Base-by-base conservation (phyloP, 1,140 invertebrate genomes). In the Gryllus bimaculatus region DNA sequence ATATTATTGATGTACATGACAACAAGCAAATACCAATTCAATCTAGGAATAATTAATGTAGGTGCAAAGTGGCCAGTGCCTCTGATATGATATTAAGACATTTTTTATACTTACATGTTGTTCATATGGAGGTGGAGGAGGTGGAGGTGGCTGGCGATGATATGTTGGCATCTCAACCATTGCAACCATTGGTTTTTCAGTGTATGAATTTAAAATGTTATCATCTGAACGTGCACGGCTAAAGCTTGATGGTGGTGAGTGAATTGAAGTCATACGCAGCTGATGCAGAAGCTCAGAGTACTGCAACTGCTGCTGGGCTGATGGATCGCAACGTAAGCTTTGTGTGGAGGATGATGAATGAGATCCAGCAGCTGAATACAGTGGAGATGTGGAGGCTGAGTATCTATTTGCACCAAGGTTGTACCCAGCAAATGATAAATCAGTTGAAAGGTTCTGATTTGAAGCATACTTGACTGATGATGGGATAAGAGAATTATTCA, bases 161-260 rank as follows among this genome's bases (percentile, higher is more conserved):
- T 90, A 90, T 83, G 90, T 90, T 7, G 89, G 83, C 8, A 88
- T 89, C 81, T 85, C 90, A 83, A 84, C 84, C 49, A 77, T 48
- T 73, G 21, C 73, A 49, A n/a, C 48, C n/a, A 20, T 48, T 18
- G 80, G 78, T 39, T 83, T 82, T 66, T 83, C 82, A 13, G 54
- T 18, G 76, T 92, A 90, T 78, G 88, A 88, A 81, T 92, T 93
- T 80, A 94, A 85, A 82, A 94, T 91, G 83, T 94, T 94, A 82
- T 94, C 93, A 83, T 94, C 92, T 77, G 92, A 93, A 83, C 90
- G 89, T 15, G 92, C 91, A 81, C 92, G 86, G 49, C 89, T 87
- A 83, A 93, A 93, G 13, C 78, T 49, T 18, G 47, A 47, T 47
- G 54, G 48, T 10, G 76, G 76, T 7, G 76, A 48, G 20, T 77